These are phyloP conservation scores for Siniperca undulata DNA, from an alignment of 2,797 vertebrate species.

Conservation along the genomic window DNA sequence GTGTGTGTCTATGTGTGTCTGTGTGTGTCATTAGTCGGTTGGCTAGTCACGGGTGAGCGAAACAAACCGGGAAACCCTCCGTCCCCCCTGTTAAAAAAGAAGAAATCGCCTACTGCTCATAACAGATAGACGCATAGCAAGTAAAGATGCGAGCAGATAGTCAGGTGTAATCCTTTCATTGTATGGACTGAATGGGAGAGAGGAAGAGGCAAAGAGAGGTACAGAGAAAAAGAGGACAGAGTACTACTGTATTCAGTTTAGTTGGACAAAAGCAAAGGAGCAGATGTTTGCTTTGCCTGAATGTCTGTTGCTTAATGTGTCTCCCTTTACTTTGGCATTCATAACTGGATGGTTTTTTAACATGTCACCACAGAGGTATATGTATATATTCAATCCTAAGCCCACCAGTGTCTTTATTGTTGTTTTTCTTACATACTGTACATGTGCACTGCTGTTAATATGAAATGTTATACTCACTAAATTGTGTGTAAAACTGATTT, in stretches of 20 bases:
- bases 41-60: too few relatives aligned
- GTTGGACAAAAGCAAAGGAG: constrained; percentile 6
- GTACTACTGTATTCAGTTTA: background rate
- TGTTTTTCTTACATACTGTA: background rate
- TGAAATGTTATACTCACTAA: background rate
- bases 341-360: background rate
- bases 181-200: constrained; percentile 7
- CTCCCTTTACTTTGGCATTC: constrained; percentile 5
- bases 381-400: background rate
- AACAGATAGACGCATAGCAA: background rate
- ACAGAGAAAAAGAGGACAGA: background rate
- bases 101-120: too few relatives aligned
- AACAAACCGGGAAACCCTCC: too few relatives aligned
- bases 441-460: background rate
- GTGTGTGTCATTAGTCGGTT: too few relatives aligned
- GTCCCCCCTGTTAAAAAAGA: too few relatives aligned
- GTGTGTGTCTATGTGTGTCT: too few relatives aligned
- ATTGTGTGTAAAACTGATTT: background rate
- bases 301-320: background rate
- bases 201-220: background rate
- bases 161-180: constrained; percentile 30
- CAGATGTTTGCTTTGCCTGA: background rate
- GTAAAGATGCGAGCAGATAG: constrained; percentile 3
- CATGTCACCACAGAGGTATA: background rate
- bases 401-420: background rate